Conservation (phyloP, 2,888 invertebrate genomes). For the Eupeodes luniger region DNA sequence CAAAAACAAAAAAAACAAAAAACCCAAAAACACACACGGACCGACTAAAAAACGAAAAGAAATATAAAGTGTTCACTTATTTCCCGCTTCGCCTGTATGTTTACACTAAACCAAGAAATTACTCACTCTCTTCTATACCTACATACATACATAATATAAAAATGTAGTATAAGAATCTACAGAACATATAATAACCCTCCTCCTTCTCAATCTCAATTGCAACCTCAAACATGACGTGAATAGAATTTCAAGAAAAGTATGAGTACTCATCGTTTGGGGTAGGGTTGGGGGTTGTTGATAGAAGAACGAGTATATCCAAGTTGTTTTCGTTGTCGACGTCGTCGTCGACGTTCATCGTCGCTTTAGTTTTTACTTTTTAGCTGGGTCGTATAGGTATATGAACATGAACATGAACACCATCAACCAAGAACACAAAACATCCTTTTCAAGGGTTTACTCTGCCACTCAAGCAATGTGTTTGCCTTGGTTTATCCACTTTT, state of each 20-base stretch:
- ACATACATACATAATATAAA: neutral
- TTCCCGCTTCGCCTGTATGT: constrained; percentile 45
- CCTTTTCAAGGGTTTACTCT: constrained; percentile 57
- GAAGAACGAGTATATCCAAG: neutral
- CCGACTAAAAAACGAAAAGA: neutral
- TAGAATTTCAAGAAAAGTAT: constrained; percentile 37
- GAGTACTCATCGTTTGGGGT: constrained; percentile 49
- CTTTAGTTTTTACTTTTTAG: neutral
- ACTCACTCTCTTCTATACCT: constrained; percentile 11
- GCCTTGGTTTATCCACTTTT: constrained; percentile 54
- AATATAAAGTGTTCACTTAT: constrained; percentile 53
- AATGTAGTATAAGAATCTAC: neutral
- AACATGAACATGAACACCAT: neutral
- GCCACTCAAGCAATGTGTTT: constrained; percentile 32
- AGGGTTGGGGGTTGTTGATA: too few relatives aligned
- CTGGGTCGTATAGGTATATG: constrained; percentile 10
- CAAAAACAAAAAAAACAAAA: neutral
- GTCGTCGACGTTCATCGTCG: neutral
- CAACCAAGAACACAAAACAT: constrained; percentile 42
- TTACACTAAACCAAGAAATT: constrained; percentile 61
- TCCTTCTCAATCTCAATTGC: constrained; percentile 25
- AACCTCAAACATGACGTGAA: constrained; percentile 66
- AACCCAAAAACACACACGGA: neutral
- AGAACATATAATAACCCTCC: constrained; percentile 1
- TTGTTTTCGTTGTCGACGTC: neutral